phyloP scores from a whole-genome alignment of 2,797 vertebrate species.

The Peromyscus attwateri region DNA sequence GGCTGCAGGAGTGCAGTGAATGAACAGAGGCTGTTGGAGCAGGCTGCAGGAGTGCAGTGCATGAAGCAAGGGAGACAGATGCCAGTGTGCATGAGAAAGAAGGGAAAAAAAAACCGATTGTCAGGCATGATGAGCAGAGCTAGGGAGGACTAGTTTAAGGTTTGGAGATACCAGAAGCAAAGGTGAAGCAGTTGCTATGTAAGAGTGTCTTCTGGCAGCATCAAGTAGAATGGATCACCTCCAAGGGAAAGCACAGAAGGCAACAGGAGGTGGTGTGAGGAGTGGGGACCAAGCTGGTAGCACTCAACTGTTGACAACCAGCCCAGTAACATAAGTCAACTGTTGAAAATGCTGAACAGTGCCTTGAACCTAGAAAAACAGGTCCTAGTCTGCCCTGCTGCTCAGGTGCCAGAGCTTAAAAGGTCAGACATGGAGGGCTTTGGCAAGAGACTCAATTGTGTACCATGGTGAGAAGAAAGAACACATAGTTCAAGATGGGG shows the following conservation, averaged over 20 bases:
- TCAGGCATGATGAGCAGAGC: background rate
- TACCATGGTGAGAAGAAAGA: background rate
- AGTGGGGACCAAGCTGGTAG: background rate
- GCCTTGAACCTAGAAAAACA: fast-evolving
- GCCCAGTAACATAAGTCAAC: too few species aligned
- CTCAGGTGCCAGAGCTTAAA: background rate
- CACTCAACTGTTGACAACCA: background rate
- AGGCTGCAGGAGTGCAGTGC: too few species aligned
- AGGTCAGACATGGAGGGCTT: background rate
- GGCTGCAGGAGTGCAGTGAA: too few species aligned
- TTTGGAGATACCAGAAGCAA: background rate
- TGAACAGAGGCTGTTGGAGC: too few species aligned
- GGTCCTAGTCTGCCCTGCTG: background rate
- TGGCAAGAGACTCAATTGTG: background rate
- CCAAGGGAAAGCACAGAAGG: background rate
- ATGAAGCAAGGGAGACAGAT: background rate
- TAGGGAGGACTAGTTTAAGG: background rate
- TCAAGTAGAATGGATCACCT: background rate
- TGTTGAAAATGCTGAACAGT: too few species aligned
- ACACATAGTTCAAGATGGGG: background rate
- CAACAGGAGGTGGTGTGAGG: background rate
- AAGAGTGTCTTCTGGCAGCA: background rate
- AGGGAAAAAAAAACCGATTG: background rate
- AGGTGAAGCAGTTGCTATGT: background rate
- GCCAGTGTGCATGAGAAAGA: too few species aligned